Evolutionary conservation across 2,113 vertebrate species (phyloP).

Genomic region (Philantomba maxwellii): DNA sequence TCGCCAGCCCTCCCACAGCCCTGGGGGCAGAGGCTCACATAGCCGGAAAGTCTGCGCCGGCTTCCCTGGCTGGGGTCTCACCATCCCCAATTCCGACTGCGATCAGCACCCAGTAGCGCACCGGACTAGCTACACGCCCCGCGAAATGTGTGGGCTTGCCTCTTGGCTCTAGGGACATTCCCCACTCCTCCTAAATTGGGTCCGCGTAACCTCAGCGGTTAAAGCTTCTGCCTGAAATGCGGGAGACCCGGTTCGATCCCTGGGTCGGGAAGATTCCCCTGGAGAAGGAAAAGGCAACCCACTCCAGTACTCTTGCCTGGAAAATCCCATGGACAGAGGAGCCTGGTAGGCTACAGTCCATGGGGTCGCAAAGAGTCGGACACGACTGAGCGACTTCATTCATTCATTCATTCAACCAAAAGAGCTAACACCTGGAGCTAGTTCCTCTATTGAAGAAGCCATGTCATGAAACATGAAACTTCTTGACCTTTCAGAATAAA

Average conservation of each 20-base stretch:
- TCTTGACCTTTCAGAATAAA: neutral
- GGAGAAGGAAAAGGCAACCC: too few relatives aligned
- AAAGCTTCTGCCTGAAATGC: too few relatives aligned
- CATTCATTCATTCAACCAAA: neutral
- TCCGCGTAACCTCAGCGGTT: too few relatives aligned
- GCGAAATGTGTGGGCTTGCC: neutral
- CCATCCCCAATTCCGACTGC: fast-evolving
- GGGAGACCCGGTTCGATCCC: too few relatives aligned
- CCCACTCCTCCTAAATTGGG: too few relatives aligned
- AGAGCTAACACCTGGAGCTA: neutral
- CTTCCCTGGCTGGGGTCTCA: neutral
- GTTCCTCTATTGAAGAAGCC: neutral
- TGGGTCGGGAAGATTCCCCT: too few relatives aligned
- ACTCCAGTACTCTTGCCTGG: too few relatives aligned
- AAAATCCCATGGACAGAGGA: too few relatives aligned
- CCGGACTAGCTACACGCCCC: neutral
- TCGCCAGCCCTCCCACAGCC: neutral
- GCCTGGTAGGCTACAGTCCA: too few relatives aligned
- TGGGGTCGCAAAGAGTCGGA: too few relatives aligned
- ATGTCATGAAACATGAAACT: neutral
- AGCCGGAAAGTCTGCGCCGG: neutral
- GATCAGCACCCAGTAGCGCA: fast-evolving
- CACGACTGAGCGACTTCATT: too few relatives aligned
- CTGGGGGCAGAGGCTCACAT: neutral
- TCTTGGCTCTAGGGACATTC: neutral